Evolutionary conservation across 2,888 invertebrate species (phyloP), one percentile per base, ranked within the genome.

Genomic region (Ochropacha duplaris): DNA sequence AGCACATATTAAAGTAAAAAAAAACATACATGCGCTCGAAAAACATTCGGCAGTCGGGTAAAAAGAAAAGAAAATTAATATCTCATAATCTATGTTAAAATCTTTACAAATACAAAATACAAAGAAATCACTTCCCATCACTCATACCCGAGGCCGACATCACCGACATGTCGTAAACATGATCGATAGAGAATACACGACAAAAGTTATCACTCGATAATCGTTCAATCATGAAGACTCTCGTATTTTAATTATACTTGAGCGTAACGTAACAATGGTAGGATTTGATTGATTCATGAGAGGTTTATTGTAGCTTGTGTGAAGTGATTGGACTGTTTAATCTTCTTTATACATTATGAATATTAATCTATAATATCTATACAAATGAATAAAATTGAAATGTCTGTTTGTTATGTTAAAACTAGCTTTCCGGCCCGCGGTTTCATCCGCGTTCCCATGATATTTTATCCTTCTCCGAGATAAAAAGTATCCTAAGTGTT

Each of bases 211-310:
- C 36, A 54, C 22, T 34, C 22, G 16, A 52, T 31, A 52, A 31
- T 31, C 44, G 54, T 24, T 22, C 60, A 26, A 44, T 62, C 54
- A 62, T 54, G 49, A 56, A 61, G n/a, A 56, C 22, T 54, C 39
- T 31, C 54, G 57, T 62, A 49, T 58, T 64, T 64, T 66, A 65
- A 66, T 66, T 66, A 63, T 58, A 52, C 31, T 61, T 34, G 26
- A 51, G 56, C 64, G 58, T 63, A 50, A 64, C 63, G 63, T 51
- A 3, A 51, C 51, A 54, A 36, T 5, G 14, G 2, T 55, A 16
- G 49, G 51, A 5, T 14, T 19, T 66, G 65, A 66, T 66, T 24
- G 64, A 66, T 60, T 56, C 31, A 39, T 55, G 24, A 22, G 49
- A 8, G 9, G 1, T 49, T 12, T 22, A n/a, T 22, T 19, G 9